Evolutionary conservation across 2,797 vertebrate species (phyloP), one percentile per base, ranked within the genome.

Genomic region (Phoeniculus purpureus): DNA sequence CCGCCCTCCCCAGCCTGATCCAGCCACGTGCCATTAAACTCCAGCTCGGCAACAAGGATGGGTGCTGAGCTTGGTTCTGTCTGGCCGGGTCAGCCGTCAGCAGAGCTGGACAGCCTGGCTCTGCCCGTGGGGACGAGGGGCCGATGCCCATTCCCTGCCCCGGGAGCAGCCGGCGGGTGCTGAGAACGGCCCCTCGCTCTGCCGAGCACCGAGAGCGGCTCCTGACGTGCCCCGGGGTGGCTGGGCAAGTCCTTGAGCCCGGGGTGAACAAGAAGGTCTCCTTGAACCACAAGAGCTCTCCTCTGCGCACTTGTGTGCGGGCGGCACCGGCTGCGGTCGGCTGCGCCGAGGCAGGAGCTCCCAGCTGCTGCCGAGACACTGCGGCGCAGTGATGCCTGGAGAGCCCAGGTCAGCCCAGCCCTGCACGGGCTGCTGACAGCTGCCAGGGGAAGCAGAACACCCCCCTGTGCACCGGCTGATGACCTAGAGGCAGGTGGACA

Each of bases 211-310:
- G 2, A 50, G n/a, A 23, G 68, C 6, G 2, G 81, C 86, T 74
- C 75, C 62, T 66, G 6, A 19, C 2, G 0, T 3, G 2, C 59
- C 59, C 50, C 1, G 1, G 72, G 64, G 72, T 4, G 56, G 62
- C 15, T 47, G 62, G 78, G 88, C 90, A 59, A 37, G 3, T 18
- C 65, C 94, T 92, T 60, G 79, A 91, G 91, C 66, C 72, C 0
- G 10, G 84, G 81, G 29, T 91, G 89, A 84, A 60, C 0, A 16
- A 92, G 93, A 21, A 76, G 81, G 55, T 94, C 85, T 91, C 89
- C 89, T 95, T 54, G 52, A 95, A 10, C 40, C 92, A 93, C 34
- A 95, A 93, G 93, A 92, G 92, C 91, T 23, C 95, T 95, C 91
- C 78, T 91, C 25, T 43, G 50, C 55, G 11, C 82, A 43, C 93